Evolutionary conservation across 2,888 invertebrate species (phyloP), one percentile per base, ranked within the genome.

Genomic region (Pterostichus niger): DNA sequence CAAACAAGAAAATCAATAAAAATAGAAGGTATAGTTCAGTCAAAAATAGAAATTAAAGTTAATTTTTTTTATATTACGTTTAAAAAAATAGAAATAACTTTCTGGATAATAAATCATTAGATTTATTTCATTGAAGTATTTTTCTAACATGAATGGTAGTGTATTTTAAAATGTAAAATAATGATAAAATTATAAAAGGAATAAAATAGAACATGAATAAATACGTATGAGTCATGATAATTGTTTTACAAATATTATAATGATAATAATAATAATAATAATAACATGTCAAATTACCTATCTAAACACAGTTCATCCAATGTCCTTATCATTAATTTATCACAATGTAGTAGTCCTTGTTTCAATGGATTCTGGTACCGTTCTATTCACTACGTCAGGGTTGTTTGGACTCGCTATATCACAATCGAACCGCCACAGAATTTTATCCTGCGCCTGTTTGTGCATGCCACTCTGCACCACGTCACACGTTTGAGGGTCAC

Each of bases 381-480:
- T 88, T 84, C 85, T 84, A 80, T 84, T 84, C 85, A 90, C 88
- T 84, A 90, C 89, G 85, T 90, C 90, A 82, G 90, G 90, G 86
- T 89, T 89, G 86, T 90, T 90, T 84, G 88, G 88, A 87, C 88
- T 88, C 85, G 86, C 87, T 85, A 89, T 88, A 87, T 90, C 90
- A 89, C 90, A 89, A 87, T 90, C 90, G 86, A 90, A 90, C 86
- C 89, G 89, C 90, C 90, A 90, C 86, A 90, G 86, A 84, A 90
- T 90, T 84, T 88, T 89, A 85, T 89, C 89, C 44, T 89, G 97
- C 95, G 33, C 97, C 96, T 83, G 96, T 94, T 6, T 96, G 95
- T n/a, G 96, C 95, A 90, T 98, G 96, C 87, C 97, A 96, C 89
- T 96, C 95, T 77, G 98, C 96, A 81, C 99, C 96, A 85, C 97